Percentiles rank a stretch among this genome's conserved stretches.
Evolutionary conservation across 2,797 vertebrate species (phyloP).

Genomic region (Oryzias sinensis): DNA sequence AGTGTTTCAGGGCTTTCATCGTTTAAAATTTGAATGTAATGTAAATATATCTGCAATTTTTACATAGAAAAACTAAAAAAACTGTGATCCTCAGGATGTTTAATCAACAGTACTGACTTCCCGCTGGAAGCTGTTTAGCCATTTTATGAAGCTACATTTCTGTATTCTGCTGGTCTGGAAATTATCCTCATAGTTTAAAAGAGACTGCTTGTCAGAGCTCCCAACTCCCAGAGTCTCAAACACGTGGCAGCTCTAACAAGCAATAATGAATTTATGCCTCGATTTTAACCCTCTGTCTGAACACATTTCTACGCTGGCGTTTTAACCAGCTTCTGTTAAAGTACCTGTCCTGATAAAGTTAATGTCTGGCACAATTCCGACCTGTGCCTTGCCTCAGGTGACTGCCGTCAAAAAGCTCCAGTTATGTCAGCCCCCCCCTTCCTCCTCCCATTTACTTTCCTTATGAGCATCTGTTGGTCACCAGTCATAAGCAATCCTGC

Average conservation of each 20-base stretch:
- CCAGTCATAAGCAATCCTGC: conserved; percentile 15
- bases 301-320: conserved; percentile 54
- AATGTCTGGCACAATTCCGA: conserved; percentile 46
- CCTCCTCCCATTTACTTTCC: conserved; percentile 36
- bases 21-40: too few relatives aligned
- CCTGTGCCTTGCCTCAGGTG: conserved; percentile 41
- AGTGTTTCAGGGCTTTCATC: too few relatives aligned
- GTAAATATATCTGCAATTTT: too few relatives aligned
- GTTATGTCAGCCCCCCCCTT: conserved; percentile 22
- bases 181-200: conserved; percentile 13
- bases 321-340: conserved; percentile 46
- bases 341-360: conserved; percentile 50
- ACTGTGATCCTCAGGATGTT: too few relatives aligned
- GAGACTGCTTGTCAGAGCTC: conserved; percentile 13
- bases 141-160: neutral
- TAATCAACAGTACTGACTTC: too few relatives aligned
- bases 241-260: conserved; percentile 58
- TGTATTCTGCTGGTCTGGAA: neutral
- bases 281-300: conserved; percentile 59
- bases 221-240: conserved; percentile 17
- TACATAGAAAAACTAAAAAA: too few relatives aligned
- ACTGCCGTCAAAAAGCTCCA: conserved; percentile 24
- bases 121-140: too few relatives aligned
- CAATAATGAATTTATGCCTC: conserved; percentile 46
- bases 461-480: conserved; percentile 56